These are phyloP conservation scores for Diplodus sargus DNA, from an alignment of 2,797 vertebrate genomes.

Conservation along the genomic window DNA sequence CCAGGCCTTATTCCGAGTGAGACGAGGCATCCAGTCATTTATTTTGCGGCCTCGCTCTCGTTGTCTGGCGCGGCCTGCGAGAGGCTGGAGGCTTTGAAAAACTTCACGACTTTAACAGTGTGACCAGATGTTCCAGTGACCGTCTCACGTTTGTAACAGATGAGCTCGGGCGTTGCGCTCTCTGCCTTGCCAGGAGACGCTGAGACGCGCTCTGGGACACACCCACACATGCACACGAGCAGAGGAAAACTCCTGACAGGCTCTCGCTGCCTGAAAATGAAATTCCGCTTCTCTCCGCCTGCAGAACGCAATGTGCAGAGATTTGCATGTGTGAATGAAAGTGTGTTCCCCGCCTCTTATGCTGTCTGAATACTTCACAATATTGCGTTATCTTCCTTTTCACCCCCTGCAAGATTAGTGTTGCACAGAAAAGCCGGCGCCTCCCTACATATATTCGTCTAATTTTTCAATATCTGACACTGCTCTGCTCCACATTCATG, in stretches of 20 bases:
- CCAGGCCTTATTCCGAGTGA: constrained; percentile 32
- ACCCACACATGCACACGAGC: constrained; percentile 35
- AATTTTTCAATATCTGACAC: constrained; percentile 26
- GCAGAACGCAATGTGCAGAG: constrained; percentile 50
- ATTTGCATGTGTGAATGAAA: constrained; percentile 61
- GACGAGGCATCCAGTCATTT: constrained; percentile 42
- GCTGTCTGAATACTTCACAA: constrained; percentile 28
- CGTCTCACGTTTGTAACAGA: constrained; percentile 43
- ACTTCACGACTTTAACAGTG: constrained; percentile 50
- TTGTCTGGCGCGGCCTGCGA: constrained; percentile 13
- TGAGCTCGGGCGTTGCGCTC: constrained; percentile 59
- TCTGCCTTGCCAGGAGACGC: constrained; percentile 48
- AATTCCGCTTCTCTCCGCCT: constrained; percentile 40
- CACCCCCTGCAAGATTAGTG: constrained; percentile 8
- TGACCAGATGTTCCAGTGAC: constrained; percentile 73
- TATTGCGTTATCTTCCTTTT: constrained; percentile 25
- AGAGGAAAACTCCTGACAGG: constrained; percentile 46
- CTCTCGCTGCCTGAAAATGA: constrained; percentile 56
- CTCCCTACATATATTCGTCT: neutral
- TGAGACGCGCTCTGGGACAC: constrained; percentile 44
- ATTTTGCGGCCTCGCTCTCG: constrained; percentile 26
- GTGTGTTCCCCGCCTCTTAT: constrained; percentile 6
- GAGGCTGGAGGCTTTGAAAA: constrained; percentile 13
- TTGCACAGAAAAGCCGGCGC: neutral
- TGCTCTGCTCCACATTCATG: neutral